Evolutionary conservation across 2,113 vertebrate species (phyloP).

Genomic region (Illadopsis cleaveri): DNA sequence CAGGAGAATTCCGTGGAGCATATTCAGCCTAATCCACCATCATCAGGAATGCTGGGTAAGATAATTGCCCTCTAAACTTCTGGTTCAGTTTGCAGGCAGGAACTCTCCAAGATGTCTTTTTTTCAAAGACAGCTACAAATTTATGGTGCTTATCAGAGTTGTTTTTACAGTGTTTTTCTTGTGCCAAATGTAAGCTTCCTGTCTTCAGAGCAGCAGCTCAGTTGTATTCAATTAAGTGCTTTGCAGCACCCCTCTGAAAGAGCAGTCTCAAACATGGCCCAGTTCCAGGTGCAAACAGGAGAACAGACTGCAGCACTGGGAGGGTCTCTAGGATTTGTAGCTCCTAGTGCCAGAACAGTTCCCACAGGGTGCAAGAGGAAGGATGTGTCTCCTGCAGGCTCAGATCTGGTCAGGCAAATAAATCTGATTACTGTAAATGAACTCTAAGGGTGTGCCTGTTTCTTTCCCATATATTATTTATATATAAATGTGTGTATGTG

Average conservation of each 20-base stretch:
- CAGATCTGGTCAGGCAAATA: neutral
- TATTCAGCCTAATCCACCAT: conserved; percentile 82
- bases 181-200: neutral
- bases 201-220: neutral
- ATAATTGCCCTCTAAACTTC: neutral
- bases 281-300: neutral
- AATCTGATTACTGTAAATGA: neutral
- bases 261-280: neutral
- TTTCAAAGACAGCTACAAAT: neutral
- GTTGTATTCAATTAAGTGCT: neutral
- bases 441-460: neutral
- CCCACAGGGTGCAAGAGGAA: neutral
- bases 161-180: neutral
- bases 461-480: neutral
- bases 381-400: neutral
- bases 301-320: neutral
- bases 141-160: neutral
- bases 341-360: neutral
- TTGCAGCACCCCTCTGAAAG: neutral
- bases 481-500: neutral
- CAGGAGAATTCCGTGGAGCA: conserved; percentile 78
- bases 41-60: conserved; percentile 83
- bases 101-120: neutral
- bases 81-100: neutral
- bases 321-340: neutral